A percentile compares a stretch with the other conserved stretches of the same genome.
phyloP scores from a whole-genome alignment of 2,113 vertebrate genomes.

The Nestor notabilis region DNA sequence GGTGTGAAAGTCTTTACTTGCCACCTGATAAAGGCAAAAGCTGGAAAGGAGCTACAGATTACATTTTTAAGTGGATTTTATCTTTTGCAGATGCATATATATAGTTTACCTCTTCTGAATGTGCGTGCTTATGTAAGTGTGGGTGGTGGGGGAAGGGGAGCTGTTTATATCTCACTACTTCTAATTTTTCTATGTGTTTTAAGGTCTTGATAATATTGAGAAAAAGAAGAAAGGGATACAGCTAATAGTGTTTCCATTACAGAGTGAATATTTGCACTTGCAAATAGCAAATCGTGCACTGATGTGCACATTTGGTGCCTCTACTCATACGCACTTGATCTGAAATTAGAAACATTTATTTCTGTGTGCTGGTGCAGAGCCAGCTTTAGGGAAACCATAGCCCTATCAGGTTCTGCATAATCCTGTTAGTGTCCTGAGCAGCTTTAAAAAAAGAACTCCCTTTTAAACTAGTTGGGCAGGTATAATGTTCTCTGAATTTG shows the following conservation, averaged over 20 bases:
- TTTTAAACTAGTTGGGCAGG: neutral
- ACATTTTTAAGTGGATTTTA: constrained; percentile 20
- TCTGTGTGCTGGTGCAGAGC: neutral
- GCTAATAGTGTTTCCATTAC: neutral
- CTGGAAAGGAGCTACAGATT: neutral
- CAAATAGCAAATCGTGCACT: neutral
- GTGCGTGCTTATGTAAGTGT: neutral
- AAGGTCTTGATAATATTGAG: neutral
- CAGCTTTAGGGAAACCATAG: neutral
- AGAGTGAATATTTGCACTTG: neutral
- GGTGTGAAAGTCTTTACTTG: constrained; percentile 1
- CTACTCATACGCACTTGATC: neutral
- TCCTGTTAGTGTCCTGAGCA: constrained; percentile 15
- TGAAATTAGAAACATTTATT: constrained; percentile 33
- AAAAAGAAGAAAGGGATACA: neutral
- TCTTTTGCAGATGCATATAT: neutral
- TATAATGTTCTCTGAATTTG: constrained; percentile 12
- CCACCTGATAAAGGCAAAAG: constrained; percentile 8
- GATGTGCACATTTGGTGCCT: neutral
- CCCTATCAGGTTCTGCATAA: neutral
- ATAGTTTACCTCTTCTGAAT: neutral
- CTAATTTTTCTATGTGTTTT: neutral
- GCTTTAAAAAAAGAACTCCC: neutral
- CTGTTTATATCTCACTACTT: neutral
- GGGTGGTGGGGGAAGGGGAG: neutral